A percentile compares a stretch with the other conserved stretches of the same genome.
These are phyloP conservation scores for Diprion similis DNA, from an alignment of 1,140 invertebrate species.

Conservation along the genomic window DNA sequence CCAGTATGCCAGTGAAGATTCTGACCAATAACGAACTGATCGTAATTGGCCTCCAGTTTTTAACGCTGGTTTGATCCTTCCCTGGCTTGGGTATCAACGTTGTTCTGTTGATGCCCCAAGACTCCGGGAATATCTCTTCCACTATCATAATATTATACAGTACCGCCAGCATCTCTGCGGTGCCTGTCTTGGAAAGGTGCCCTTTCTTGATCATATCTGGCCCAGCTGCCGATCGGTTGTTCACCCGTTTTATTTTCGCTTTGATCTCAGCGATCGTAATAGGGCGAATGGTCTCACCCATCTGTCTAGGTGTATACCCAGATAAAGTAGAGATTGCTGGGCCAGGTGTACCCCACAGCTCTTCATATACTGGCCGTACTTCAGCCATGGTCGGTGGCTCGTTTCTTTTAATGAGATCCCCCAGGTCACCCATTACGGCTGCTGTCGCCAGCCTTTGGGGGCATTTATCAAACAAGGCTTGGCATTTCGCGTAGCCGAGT, in stretches of 20 bases:
- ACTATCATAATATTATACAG: conserved; percentile 25
- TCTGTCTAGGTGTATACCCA: background rate
- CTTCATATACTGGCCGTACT: background rate
- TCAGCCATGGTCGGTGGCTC: background rate
- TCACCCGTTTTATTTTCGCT: background rate
- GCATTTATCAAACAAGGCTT: background rate
- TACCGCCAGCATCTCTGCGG: background rate
- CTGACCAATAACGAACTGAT: conserved; percentile 26
- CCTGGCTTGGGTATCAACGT: conserved; percentile 34
- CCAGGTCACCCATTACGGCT: background rate
- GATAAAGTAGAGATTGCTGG: background rate
- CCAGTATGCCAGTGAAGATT: conserved; percentile 23
- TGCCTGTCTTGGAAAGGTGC: background rate
- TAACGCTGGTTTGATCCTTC: conserved; percentile 13
- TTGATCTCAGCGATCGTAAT: background rate
- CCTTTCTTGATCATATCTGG: background rate
- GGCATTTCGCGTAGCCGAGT: background rate
- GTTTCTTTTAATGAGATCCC: background rate
- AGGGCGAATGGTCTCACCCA: background rate
- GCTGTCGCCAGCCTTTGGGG: background rate
- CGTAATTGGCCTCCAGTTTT: conserved; percentile 39
- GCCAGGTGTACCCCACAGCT: background rate
- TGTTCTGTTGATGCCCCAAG: conserved; percentile 32
- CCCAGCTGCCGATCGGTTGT: background rate
- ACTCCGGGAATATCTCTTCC: background rate